A percentile compares a stretch with the other conserved stretches of the same genome.
Conservation (phyloP, 2,888 invertebrate species). For the Platycnemis pennipes region DNA sequence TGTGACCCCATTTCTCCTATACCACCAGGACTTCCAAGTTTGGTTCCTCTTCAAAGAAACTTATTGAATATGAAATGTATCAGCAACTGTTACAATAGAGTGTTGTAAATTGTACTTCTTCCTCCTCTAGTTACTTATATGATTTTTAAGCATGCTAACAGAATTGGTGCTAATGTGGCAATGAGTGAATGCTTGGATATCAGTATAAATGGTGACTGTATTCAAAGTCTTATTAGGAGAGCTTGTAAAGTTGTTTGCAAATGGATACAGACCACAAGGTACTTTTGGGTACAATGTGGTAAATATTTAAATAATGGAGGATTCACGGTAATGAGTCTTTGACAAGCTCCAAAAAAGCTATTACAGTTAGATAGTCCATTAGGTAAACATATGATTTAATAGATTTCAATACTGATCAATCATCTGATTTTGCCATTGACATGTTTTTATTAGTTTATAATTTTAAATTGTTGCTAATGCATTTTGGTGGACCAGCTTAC, state of each 20-base stretch:
- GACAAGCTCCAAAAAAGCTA: conserved; percentile 45
- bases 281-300: conserved; percentile 42
- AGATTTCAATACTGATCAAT: conserved; percentile 27
- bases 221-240: conserved; percentile 61
- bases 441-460: conserved; percentile 51
- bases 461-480: conserved; percentile 61
- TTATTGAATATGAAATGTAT: conserved; percentile 61
- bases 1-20: conserved; percentile 63
- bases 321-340: conserved; percentile 33
- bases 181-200: conserved; percentile 66
- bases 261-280: conserved; percentile 48
- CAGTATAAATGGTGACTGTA: conserved; percentile 59
- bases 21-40: conserved; percentile 65
- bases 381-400: conserved; percentile 11
- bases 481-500: conserved; percentile 66
- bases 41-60: conserved; percentile 59
- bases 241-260: conserved; percentile 61
- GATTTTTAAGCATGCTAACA: conserved; percentile 66
- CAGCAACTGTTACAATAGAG: conserved; percentile 58
- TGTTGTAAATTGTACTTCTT: conserved; percentile 63
- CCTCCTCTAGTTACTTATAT: conserved; percentile 66
- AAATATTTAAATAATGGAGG: conserved; percentile 14
- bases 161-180: conserved; percentile 67
- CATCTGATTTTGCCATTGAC: conserved; percentile 46
- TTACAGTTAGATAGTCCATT: conserved; percentile 43